A percentile compares a stretch with the other conserved stretches of the same genome.
These are phyloP conservation scores for Dryococelus australis DNA, from an alignment of 2,888 invertebrate genomes.

Conservation along the genomic window DNA sequence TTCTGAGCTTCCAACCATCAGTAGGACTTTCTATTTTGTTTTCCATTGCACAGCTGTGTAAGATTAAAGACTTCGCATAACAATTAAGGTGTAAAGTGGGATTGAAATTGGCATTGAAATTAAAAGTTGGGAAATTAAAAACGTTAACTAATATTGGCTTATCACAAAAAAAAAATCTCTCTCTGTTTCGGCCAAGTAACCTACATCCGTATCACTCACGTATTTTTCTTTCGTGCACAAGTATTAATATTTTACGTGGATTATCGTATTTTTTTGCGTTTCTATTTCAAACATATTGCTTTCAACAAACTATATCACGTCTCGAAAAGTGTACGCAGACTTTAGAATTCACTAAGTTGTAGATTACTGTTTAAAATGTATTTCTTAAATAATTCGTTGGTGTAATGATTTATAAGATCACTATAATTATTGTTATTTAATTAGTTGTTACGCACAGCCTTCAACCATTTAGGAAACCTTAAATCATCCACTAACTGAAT, in stretches of 20 bases:
- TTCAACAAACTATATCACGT: too few relatives aligned
- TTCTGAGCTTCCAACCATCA: slow-evolving; percentile 46
- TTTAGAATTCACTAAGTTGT: too few relatives aligned
- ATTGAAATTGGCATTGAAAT: not conserved
- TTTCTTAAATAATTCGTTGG: too few relatives aligned
- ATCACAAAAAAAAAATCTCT: not conserved
- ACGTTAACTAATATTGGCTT: not conserved
- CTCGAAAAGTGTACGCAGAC: too few relatives aligned
- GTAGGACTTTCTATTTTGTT: slow-evolving; percentile 42
- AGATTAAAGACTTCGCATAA: slow-evolving; percentile 38
- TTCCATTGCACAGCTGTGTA: slow-evolving; percentile 43
- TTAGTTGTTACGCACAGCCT: not conserved
- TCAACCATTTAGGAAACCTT: not conserved
- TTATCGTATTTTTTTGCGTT: too few relatives aligned
- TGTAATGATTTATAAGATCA: too few relatives aligned
- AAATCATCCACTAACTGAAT: not conserved
- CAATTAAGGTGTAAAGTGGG: not conserved
- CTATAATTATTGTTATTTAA: too few relatives aligned
- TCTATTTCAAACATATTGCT: too few relatives aligned
- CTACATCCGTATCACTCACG: not conserved
- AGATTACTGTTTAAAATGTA: too few relatives aligned
- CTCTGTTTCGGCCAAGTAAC: not conserved
- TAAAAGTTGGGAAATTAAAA: too few relatives aligned
- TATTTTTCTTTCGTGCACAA: too few relatives aligned
- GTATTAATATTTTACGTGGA: too few relatives aligned